Evolutionary conservation across 2,888 invertebrate genomes (phyloP).

Genomic region (Heliconius hortense): DNA sequence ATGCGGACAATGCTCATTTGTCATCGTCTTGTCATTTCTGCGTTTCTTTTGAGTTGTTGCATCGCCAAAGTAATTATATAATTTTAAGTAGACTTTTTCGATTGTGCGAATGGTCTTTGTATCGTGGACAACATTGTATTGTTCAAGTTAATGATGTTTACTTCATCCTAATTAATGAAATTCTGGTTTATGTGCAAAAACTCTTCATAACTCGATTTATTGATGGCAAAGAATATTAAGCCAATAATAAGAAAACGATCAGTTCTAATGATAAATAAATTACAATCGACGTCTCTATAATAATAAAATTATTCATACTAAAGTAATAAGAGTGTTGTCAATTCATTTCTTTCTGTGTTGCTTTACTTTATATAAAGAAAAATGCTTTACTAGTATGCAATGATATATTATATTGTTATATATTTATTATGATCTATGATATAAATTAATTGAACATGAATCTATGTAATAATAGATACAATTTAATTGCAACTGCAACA

Average conservation of each 20-base stretch:
- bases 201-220: slow-evolving; percentile 11
- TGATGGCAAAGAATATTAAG: slow-evolving; percentile 22
- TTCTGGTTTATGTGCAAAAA: slow-evolving; percentile 19
- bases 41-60: slow-evolving; percentile 79
- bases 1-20: slow-evolving; percentile 78
- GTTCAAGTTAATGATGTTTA: slow-evolving; percentile 45
- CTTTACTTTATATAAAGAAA: not conserved
- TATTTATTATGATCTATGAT: not conserved
- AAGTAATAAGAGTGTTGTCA: not conserved
- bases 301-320: slow-evolving; percentile 5
- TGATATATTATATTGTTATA: not conserved
- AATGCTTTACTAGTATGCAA: not conserved
- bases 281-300: slow-evolving; percentile 7
- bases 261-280: slow-evolving; percentile 21
- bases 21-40: slow-evolving; percentile 83
- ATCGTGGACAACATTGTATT: slow-evolving; percentile 43
- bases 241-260: slow-evolving; percentile 17
- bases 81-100: slow-evolving; percentile 74
- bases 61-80: slow-evolving; percentile 79
- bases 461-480: not conserved
- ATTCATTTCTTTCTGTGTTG: not conserved
- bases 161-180: slow-evolving; percentile 23
- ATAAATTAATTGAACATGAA: not conserved
- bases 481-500: not conserved
- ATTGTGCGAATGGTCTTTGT: slow-evolving; percentile 47